These are phyloP conservation scores for Tyto alba DNA, from an alignment of 2,113 vertebrate genomes.

Conservation along the genomic window DNA sequence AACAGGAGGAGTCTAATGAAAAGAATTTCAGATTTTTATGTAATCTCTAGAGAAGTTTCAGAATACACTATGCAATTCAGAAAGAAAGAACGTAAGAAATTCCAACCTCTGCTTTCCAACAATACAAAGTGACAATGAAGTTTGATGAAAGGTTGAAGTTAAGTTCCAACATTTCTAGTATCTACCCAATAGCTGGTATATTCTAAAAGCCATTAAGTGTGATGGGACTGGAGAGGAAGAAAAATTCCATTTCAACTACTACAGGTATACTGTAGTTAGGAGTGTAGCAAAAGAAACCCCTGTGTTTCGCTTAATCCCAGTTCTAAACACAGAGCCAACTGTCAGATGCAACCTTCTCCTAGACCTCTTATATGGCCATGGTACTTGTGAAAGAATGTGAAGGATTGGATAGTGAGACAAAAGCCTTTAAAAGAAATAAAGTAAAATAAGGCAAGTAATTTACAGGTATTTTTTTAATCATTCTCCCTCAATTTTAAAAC, in stretches of 20 bases:
- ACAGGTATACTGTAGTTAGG: background rate
- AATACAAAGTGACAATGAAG: background rate
- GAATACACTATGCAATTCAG: background rate
- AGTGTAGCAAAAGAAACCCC: background rate
- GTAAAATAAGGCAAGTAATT: background rate
- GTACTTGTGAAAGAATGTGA: background rate
- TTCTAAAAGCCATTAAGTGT: background rate
- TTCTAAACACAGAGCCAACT: background rate
- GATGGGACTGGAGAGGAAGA: background rate
- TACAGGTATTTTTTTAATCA: background rate
- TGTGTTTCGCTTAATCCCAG: background rate
- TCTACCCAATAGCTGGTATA: background rate
- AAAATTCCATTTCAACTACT: background rate
- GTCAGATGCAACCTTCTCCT: background rate
- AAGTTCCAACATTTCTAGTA: background rate
- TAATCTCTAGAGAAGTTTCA: background rate
- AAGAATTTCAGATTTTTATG: background rate
- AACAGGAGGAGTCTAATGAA: background rate
- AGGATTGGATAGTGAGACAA: background rate
- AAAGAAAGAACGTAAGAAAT: background rate
- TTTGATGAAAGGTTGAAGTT: background rate
- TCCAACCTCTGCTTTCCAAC: background rate
- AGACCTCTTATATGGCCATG: background rate
- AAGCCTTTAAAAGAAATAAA: background rate
- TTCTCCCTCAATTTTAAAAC: background rate